These are phyloP conservation scores for Bufotes viridis DNA, from an alignment of 2,797 vertebrate species.

Conservation along the genomic window DNA sequence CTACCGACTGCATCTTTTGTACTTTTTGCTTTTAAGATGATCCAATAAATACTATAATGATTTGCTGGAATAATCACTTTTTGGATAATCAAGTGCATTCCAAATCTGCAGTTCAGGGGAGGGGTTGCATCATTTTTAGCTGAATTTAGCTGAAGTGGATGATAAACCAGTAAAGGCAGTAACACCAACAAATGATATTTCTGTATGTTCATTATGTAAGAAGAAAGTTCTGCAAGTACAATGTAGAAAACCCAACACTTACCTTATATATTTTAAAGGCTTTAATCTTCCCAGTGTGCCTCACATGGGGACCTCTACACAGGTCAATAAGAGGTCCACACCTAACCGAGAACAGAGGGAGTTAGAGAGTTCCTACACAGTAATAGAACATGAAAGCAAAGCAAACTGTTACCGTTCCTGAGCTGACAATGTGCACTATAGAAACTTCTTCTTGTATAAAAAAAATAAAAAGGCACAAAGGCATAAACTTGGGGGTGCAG, in stretches of 20 bases:
- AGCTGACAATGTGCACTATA: too few species aligned
- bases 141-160: too few species aligned
- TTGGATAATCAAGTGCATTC: too few species aligned
- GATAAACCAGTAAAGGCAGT: not conserved
- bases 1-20: too few species aligned
- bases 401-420: not conserved
- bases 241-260: not conserved
- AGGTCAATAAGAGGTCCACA: conserved; percentile 89
- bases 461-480: too few species aligned
- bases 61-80: too few species aligned
- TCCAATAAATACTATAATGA: too few species aligned
- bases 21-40: too few species aligned
- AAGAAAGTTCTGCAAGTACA: not conserved
- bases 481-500: not conserved
- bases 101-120: too few species aligned
- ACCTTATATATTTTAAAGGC: conserved; percentile 93
- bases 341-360: not conserved
- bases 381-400: not conserved
- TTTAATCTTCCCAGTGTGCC: conserved; percentile 95
- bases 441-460: too few species aligned
- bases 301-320: conserved; percentile 93
- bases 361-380: not conserved
- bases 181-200: not conserved
- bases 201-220: not conserved
- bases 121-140: too few species aligned